These are phyloP conservation scores for Caenorhabditis zanzibari DNA, from an alignment of 2,888 invertebrate genomes.

Conservation along the genomic window DNA sequence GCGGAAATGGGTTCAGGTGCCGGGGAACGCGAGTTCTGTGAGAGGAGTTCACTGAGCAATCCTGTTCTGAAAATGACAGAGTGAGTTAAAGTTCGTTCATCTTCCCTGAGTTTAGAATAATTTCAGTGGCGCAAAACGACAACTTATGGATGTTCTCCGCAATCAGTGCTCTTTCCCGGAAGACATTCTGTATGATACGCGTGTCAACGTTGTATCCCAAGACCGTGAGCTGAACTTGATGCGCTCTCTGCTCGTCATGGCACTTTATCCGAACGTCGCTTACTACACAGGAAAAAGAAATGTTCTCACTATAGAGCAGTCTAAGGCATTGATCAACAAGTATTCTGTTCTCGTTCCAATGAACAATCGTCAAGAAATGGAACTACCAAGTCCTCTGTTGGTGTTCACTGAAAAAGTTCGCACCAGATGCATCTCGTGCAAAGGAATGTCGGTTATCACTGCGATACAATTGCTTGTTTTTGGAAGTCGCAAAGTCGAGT, in stretches of 20 bases:
- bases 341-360: constrained; percentile 92
- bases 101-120: not conserved
- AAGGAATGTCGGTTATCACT: constrained; percentile 96
- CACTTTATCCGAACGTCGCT: constrained; percentile 97
- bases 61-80: constrained; percentile 93
- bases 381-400: constrained; percentile 95
- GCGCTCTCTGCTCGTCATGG: constrained; percentile 84
- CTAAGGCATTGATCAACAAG: constrained; percentile 95
- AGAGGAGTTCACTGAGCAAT: constrained; percentile 92
- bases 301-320: constrained; percentile 95
- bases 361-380: constrained; percentile 87
- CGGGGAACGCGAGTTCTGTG: constrained; percentile 89
- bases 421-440: constrained; percentile 95
- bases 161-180: constrained; percentile 91
- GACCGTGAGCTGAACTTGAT: constrained; percentile 90
- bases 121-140: constrained; percentile 87
- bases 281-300: constrained; percentile 93
- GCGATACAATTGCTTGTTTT: constrained; percentile 95
- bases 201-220: constrained; percentile 85
- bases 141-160: constrained; percentile 88
- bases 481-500: constrained; percentile 92
- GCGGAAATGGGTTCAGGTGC: constrained; percentile 86
- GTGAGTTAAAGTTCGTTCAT: constrained; percentile 60
- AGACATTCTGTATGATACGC: constrained; percentile 88
- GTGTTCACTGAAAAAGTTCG: constrained; percentile 98